Evolutionary conservation across 2,888 invertebrate species (phyloP), one percentile per base, ranked within the genome.

Genomic region (Macaria notata): DNA sequence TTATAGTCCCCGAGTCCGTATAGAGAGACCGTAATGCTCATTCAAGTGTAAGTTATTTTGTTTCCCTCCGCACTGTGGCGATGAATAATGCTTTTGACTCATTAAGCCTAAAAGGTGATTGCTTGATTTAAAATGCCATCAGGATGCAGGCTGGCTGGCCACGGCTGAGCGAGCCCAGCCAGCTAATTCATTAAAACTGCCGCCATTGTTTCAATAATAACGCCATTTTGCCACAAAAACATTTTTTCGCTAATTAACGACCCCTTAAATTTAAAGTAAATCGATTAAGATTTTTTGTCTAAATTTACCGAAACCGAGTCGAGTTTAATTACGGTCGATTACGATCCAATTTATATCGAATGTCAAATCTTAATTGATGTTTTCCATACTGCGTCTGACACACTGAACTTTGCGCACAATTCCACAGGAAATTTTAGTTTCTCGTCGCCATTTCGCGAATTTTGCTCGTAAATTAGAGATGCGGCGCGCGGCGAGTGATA

Each of bases 41-140:
- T 79, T 83, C 78, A 59, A 74, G 80, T 76, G 81, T 84, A 81
- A 86, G 81, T 86, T 86, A 86, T 86, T 80, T 83, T 78, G 82
- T 82, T 74, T 75, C 61, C 74, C 73, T 31, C 70, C 77, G 79
- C 82, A 79, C 81, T 80, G 64, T 54, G 19, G 75, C 68, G 73
- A 83, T 80, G 81, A 84, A 81, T 83, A 80, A 82, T 79, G 77
- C 79, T 73, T 87, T 84, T 86, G 84, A 86, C 87, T 88, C 86
- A 87, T 88, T 88, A 87, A 81, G 80, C 87, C 60, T 80, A 84
- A 73, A 88, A 75, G 83, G 81, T 68, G 73, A 69, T 68, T 64
- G 63, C 75, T 68, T 81, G 84, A 86, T 84, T 86, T 86, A 86
- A 76, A 69, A 71, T 62, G 64, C 68, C 73, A 75, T 73, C 60